Evolutionary conservation across 2,113 vertebrate genomes (phyloP).

Genomic region (Eulemur macaco): DNA sequence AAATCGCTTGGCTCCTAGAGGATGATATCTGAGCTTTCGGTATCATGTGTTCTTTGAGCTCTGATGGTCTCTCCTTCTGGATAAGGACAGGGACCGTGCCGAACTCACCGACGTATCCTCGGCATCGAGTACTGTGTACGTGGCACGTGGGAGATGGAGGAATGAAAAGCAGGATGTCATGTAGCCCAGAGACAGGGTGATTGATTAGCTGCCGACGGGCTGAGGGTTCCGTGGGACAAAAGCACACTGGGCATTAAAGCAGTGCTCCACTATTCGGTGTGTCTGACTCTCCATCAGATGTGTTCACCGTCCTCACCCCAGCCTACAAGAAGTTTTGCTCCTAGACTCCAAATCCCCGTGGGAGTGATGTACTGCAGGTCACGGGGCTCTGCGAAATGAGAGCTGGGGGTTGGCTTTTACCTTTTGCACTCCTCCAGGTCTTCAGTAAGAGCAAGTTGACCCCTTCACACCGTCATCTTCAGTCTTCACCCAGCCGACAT

Average conservation of each 20-base stretch:
- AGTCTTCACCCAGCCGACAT: neutral
- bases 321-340: neutral
- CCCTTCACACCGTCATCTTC: neutral
- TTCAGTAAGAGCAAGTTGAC: neutral
- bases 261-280: fast-evolving
- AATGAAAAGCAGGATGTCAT: neutral
- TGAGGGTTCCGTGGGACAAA: neutral
- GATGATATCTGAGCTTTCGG: neutral
- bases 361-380: neutral
- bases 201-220: neutral
- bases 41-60: neutral
- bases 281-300: neutral
- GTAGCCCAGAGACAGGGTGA: neutral
- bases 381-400: neutral
- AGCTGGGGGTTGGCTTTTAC: fast-evolving
- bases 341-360: neutral
- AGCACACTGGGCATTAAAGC: neutral
- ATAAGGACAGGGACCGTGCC: neutral
- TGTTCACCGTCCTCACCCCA: fast-evolving
- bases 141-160: neutral
- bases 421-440: neutral
- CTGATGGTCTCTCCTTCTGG: neutral
- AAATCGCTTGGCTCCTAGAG: neutral
- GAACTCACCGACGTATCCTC: neutral
- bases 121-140: neutral